phyloP scores from a whole-genome alignment of 37 sponge, comb jelly and placozoan genomes.

The Geodia barretti region DNA sequence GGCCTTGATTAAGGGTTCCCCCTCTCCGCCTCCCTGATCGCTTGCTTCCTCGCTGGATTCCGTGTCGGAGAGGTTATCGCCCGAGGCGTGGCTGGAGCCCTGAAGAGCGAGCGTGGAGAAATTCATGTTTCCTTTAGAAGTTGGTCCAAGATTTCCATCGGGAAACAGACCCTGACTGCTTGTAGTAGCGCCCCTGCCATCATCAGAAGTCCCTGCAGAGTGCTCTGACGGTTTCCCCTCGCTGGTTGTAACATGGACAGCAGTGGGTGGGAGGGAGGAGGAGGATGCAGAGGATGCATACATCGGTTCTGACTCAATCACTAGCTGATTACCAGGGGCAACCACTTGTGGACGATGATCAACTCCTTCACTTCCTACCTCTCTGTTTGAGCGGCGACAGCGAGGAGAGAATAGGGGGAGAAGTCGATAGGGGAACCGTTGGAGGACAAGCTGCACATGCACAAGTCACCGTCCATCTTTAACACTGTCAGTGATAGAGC shows the following conservation, averaged over 20 bases:
- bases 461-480: constrained; percentile 4
- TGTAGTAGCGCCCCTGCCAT: not conserved
- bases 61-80: not conserved
- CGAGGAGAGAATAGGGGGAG: not conserved
- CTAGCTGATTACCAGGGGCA: not conserved
- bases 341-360: not conserved
- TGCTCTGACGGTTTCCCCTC: not conserved
- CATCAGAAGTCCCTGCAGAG: not conserved
- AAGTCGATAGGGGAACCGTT: constrained; percentile 20
- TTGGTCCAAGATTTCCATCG: no score
- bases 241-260: not conserved
- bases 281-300: not conserved
- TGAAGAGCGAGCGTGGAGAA: constrained; percentile 23
- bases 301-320: not conserved
- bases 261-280: not conserved
- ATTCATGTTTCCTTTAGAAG: no score
- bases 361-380: constrained; percentile 4
- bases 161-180: not conserved
- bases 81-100: constrained; percentile 1
- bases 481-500: not conserved
- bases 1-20: constrained; percentile 54
- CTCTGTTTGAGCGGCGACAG: not conserved
- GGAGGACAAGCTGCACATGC: not conserved
- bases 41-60: constrained; percentile 13
- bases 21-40: constrained; percentile 28